These are phyloP conservation scores for Lophura nycthemera DNA, from an alignment of 2,113 vertebrate species.

Conservation along the genomic window DNA sequence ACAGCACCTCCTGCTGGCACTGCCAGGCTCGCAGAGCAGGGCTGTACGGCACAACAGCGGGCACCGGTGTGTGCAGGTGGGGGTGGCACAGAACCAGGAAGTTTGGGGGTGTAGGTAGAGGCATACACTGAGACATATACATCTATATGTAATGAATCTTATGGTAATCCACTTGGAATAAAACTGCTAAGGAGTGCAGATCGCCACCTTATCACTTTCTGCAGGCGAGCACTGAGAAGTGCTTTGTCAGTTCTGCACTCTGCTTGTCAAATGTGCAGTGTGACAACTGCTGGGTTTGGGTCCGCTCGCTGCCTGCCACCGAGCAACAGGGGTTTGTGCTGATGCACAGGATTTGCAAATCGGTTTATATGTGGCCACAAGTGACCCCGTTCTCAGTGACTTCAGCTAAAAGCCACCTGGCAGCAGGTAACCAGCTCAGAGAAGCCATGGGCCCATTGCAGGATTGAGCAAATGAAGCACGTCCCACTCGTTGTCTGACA, in stretches of 20 bases:
- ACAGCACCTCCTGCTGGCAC: background rate
- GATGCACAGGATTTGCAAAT: background rate
- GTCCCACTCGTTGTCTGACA: background rate
- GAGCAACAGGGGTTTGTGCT: background rate
- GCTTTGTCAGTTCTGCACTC: background rate
- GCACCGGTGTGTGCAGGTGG: background rate
- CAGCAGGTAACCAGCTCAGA: background rate
- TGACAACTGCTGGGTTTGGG: background rate
- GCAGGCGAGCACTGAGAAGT: fast-evolving
- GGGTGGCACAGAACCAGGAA: fast-evolving
- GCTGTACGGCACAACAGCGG: background rate
- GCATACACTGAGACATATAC: fast-evolving
- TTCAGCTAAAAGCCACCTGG: fast-evolving
- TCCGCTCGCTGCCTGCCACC: fast-evolving
- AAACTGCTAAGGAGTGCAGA: background rate
- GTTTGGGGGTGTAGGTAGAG: background rate
- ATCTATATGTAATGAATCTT: background rate
- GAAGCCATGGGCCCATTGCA: fast-evolving
- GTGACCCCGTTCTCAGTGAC: fast-evolving
- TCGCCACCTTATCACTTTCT: background rate
- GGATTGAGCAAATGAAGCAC: background rate
- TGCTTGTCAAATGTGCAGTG: background rate
- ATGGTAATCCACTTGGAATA: background rate
- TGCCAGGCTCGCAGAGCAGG: background rate
- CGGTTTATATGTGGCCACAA: fast-evolving